phyloP scores from a whole-genome alignment of 2,113 vertebrate genomes.

The Parus major region DNA sequence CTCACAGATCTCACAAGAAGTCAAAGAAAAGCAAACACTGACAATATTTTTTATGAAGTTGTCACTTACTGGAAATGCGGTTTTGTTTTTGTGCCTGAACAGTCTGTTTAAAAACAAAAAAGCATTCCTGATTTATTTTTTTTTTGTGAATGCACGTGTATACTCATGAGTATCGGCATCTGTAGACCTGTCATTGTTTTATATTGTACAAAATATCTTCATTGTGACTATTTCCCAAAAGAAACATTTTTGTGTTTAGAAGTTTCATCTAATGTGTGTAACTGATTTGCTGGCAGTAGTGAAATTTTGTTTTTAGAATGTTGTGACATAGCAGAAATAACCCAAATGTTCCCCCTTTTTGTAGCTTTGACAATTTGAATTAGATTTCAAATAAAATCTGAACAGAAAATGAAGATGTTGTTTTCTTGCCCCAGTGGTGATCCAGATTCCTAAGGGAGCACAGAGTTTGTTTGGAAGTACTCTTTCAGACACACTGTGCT shows the following conservation, averaged over 20 bases:
- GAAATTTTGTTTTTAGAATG: constrained; percentile 82
- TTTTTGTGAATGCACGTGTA: constrained; percentile 85
- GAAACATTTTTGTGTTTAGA: constrained; percentile 81
- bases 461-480: constrained; percentile 55
- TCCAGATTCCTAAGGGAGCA: constrained; percentile 23
- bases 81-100: constrained; percentile 86
- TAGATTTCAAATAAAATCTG: constrained; percentile 89
- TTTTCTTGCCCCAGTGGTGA: constrained; percentile 72
- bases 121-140: constrained; percentile 78
- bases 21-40: constrained; percentile 99
- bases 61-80: constrained; percentile 83
- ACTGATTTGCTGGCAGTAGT: constrained; percentile 84
- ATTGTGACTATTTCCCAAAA: constrained; percentile 79
- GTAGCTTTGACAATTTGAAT: constrained; percentile 85
- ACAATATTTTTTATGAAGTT: constrained; percentile 80
- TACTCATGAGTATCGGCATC: constrained; percentile 79
- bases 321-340: constrained; percentile 82
- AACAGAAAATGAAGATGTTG: constrained; percentile 77
- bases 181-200: constrained; percentile 84
- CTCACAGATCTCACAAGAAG: constrained; percentile 99
- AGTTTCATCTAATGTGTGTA: constrained; percentile 81
- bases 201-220: constrained; percentile 85
- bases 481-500: constrained; percentile 47
- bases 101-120: constrained; percentile 79
- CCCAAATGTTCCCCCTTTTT: constrained; percentile 79